Evolutionary conservation across 2,113 vertebrate species (phyloP).

Genomic region (Limanda limanda): DNA sequence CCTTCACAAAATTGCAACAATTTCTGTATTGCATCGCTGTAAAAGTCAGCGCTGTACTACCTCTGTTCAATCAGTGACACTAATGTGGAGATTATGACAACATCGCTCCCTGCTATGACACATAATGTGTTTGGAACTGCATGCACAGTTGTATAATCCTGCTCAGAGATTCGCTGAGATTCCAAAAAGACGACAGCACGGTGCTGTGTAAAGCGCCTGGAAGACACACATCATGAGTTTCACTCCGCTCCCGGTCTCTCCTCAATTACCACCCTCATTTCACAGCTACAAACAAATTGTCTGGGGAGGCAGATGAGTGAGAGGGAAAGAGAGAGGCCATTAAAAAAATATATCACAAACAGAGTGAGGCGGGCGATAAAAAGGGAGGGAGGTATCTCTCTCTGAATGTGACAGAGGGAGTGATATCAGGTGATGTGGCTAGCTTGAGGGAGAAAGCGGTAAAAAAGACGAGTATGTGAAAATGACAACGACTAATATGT

Average conservation of each 20-base stretch:
- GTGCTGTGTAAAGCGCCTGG: conserved; percentile 1
- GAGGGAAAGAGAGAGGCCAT: conserved; percentile 4
- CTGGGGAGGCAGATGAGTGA: conserved; percentile 39
- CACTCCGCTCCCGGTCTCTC: conserved; percentile 45
- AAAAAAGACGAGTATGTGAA: conserved; percentile 37
- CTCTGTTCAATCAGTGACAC: neutral
- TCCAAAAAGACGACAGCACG: conserved; percentile 31
- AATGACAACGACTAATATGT: conserved; percentile 52
- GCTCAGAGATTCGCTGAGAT: conserved; percentile 25
- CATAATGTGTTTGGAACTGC: conserved; percentile 7
- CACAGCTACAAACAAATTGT: conserved; percentile 47
- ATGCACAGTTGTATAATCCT: neutral
- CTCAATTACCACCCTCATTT: conserved; percentile 69
- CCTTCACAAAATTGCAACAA: neutral
- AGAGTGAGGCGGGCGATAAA: conserved; percentile 18
- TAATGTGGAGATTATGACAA: conserved; percentile 22
- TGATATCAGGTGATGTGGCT: conserved; percentile 40
- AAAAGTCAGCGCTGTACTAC: neutral
- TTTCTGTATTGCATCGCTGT: neutral
- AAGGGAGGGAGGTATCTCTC: conserved; percentile 21
- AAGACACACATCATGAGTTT: conserved; percentile 34
- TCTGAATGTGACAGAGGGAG: conserved; percentile 24
- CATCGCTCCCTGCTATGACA: conserved; percentile 28
- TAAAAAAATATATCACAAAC: conserved; percentile 2
- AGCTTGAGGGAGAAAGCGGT: conserved; percentile 27